Evolutionary conservation across 2,888 invertebrate species (phyloP).

Genomic region (Acanthosepion lycidas): DNA sequence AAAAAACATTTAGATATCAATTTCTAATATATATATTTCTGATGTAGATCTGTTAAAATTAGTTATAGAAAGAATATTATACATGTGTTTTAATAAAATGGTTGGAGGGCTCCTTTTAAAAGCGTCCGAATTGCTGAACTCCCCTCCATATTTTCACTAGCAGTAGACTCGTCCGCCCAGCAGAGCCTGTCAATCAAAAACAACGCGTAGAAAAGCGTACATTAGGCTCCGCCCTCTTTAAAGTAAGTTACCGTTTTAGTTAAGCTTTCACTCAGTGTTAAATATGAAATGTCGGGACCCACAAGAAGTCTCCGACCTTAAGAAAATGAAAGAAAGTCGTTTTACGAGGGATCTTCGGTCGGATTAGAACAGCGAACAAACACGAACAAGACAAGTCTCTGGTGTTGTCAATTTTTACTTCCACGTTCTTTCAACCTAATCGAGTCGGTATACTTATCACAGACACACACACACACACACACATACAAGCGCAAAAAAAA

Average conservation of each 20-base stretch:
- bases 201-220: constrained; percentile 17
- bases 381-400: not conserved
- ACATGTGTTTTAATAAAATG: no score
- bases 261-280: not conserved
- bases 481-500: not conserved
- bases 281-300: not conserved
- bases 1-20: no score
- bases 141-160: not conserved
- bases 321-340: not conserved
- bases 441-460: not conserved
- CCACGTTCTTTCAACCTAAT: no score
- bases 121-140: not conserved
- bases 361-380: not conserved
- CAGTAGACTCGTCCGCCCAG: not conserved
- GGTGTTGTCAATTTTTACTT: not conserved
- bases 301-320: not conserved
- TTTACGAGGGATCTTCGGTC: not conserved
- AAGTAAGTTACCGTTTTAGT: not conserved
- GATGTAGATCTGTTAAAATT: no score
- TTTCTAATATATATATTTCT: no score
- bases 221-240: not conserved
- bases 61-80: no score
- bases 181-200: not conserved
- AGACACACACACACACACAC: not conserved
- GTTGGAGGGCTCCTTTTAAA: not conserved